These are phyloP conservation scores for Ptychobarbus kaznakovi DNA, from an alignment of 2,797 vertebrate genomes.

Conservation along the genomic window DNA sequence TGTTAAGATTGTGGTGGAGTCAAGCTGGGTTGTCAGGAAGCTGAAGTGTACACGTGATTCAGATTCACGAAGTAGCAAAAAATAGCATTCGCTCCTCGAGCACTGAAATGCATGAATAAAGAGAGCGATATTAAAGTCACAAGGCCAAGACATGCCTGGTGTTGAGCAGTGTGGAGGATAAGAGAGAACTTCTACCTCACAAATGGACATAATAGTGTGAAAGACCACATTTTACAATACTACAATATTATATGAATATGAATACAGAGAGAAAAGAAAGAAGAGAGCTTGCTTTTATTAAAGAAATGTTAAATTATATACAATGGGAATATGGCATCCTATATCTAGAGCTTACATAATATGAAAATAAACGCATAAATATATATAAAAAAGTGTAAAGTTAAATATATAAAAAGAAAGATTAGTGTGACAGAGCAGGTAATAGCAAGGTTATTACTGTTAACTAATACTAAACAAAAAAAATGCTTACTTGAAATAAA, in stretches of 20 bases:
- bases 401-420: not conserved
- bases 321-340: not conserved
- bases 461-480: no score
- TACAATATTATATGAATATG: not conserved
- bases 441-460: no score
- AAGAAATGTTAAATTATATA: not conserved
- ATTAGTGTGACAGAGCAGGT: no score
- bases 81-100: not conserved
- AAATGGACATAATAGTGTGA: not conserved
- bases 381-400: not conserved
- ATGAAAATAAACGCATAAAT: not conserved
- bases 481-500: no score
- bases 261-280: not conserved
- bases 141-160: not conserved
- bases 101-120: constrained; percentile 7
- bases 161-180: not conserved
- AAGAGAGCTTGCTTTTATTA: not conserved
- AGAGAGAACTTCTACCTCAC: not conserved
- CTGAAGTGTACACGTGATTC: constrained; percentile 31
- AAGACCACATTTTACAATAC: not conserved
- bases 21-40: constrained; percentile 7
- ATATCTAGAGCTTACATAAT: not conserved
- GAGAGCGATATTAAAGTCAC: not conserved
- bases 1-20: constrained; percentile 22
- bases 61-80: constrained; percentile 32